Evolutionary conservation across 1,140 invertebrate species (phyloP).

Genomic region (Pantala flavescens): DNA sequence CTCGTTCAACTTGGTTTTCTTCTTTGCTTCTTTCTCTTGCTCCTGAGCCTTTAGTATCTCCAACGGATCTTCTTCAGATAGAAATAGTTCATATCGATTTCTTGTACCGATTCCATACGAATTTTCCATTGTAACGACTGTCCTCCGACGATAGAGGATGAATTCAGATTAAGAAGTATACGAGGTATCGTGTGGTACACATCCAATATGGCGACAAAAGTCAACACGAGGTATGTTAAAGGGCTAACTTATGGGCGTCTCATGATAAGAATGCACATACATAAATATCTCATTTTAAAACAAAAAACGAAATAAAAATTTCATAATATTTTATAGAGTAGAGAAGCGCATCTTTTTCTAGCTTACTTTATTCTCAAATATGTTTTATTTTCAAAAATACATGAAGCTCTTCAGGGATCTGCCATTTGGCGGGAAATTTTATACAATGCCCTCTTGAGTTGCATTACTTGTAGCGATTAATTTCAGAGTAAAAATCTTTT

Average conservation of each 20-base stretch:
- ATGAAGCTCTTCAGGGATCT: not conserved
- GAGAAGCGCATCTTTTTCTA: too few relatives aligned
- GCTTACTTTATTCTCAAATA: too few relatives aligned
- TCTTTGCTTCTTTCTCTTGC: constrained; percentile 67
- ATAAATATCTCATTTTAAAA: too few relatives aligned
- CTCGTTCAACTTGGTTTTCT: constrained; percentile 70
- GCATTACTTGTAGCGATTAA: too few relatives aligned
- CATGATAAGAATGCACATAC: not conserved
- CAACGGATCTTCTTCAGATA: constrained; percentile 75
- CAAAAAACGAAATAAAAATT: too few relatives aligned
- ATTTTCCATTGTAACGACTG: constrained; percentile 64
- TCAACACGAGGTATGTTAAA: constrained; percentile 9
- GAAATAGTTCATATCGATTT: constrained; percentile 86
- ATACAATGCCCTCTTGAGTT: not conserved
- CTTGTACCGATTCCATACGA: constrained; percentile 82
- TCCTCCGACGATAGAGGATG: not conserved
- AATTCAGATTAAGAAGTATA: not conserved
- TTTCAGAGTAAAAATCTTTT: too few relatives aligned
- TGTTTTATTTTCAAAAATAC: not conserved
- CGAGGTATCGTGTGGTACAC: not conserved
- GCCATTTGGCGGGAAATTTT: not conserved
- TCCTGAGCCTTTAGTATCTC: constrained; percentile 73
- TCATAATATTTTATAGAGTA: too few relatives aligned
- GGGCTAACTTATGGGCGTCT: not conserved
- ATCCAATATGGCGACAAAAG: constrained; percentile 1